Percentiles rank a stretch among this genome's conserved stretches.
These are phyloP conservation scores for Perca fluviatilis DNA, from an alignment of 2,113 vertebrate species.

Conservation along the genomic window DNA sequence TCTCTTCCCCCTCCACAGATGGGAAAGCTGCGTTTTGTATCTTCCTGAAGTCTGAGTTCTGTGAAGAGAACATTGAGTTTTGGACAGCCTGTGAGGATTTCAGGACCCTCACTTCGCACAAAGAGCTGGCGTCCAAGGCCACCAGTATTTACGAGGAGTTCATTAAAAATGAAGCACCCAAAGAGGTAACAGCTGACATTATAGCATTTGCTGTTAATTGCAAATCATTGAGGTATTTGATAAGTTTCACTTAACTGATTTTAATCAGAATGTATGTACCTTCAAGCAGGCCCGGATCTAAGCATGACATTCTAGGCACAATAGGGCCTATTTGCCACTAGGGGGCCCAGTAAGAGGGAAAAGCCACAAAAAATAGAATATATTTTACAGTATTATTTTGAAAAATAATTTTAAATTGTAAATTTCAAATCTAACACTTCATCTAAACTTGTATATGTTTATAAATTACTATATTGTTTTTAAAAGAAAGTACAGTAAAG, in stretches of 20 bases:
- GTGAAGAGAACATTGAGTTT: constrained; percentile 92
- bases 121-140: constrained; percentile 86
- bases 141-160: constrained; percentile 91
- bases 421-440: too few species aligned
- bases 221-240: background rate
- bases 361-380: too few species aligned
- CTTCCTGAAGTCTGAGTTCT: constrained; percentile 90
- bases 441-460: too few species aligned
- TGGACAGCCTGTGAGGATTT: constrained; percentile 91
- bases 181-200: constrained; percentile 87
- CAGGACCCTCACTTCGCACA: constrained; percentile 83
- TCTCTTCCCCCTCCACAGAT: constrained; percentile 70
- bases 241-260: background rate
- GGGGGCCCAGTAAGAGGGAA: too few species aligned
- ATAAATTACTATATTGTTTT: too few species aligned
- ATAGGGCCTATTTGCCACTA: too few species aligned
- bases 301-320: too few species aligned
- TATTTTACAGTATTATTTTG: too few species aligned
- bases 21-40: constrained; percentile 85
- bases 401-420: too few species aligned
- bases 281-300: too few species aligned
- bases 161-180: constrained; percentile 90
- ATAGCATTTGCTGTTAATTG: background rate
- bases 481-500: too few species aligned
- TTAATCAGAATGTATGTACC: background rate